Evolutionary conservation across 2,888 invertebrate genomes (phyloP), one percentile per base, ranked within the genome.

Genomic region (Gymnosoma rotundatum): DNA sequence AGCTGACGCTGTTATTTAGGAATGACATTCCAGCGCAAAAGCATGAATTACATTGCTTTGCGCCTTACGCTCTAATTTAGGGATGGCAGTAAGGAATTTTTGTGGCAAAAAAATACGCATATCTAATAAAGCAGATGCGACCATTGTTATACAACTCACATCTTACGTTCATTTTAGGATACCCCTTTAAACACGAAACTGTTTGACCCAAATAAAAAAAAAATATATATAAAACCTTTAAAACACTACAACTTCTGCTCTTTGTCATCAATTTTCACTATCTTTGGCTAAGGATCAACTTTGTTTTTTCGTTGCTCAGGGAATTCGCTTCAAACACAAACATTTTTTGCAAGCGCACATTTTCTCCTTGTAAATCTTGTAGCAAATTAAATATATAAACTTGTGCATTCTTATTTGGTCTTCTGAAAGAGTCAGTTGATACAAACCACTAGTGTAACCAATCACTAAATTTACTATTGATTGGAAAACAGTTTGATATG

Each of bases 311-410:
- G 18, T 18, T 7, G 16, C 18, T 75, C 21, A 10, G 48, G 36
- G 54, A 45, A 66, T 64, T 45, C 20, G 16, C 48, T 75, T 32
- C n/a, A 48, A 58, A 66, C 66, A 66, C 16, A 58, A 64, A 56
- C 36, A 50, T 25, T 25, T 72, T 38, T 72, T 60, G 72, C 64
- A 54, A 54, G 48, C 56, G 21, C 12, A 58, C 12, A 61, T 50
- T 67, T 75, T 48, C 56, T 60, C 48, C 21, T n/a, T 78, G 54
- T 42, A 63, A 50, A 63, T 45, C 36, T 38, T 42, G 38, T 64
- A 79, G 78, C 72, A 52, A 72, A 50, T 79, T 50, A 66, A 79
- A 60, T 64, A 64, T 72, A 64, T 72, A 58, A 78, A 58, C 54
- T 72, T 72, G 48, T 45, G 36, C 21, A 25, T 63, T 64, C 38